Conservation (phyloP, 2,113 vertebrate genomes). For the Daboia siamensis region DNA sequence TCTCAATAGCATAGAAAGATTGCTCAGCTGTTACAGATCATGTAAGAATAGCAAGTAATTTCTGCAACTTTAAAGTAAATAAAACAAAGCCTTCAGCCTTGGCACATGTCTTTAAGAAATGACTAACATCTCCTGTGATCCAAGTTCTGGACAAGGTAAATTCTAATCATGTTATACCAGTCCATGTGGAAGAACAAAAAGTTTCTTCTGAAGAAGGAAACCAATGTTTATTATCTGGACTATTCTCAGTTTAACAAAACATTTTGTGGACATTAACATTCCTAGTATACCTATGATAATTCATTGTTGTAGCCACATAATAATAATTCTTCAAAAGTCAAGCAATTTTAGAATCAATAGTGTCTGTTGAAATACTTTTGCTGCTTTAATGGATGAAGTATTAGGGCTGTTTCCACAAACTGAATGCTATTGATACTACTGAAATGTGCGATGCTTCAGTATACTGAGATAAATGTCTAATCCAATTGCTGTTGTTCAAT, state of each 20-base stretch:
- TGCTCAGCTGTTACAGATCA: constrained; percentile 81
- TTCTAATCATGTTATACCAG: constrained; percentile 46
- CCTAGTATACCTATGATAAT: background rate
- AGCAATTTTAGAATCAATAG: background rate
- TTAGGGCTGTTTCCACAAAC: background rate
- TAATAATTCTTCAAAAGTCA: background rate
- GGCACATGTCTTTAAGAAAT: constrained; percentile 70
- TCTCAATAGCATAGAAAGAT: constrained; percentile 73
- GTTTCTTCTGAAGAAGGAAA: constrained; percentile 8
- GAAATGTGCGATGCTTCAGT: constrained; percentile 35
- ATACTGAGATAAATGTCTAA: constrained; percentile 36
- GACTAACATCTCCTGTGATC: constrained; percentile 73
- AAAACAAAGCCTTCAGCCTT: constrained; percentile 45
- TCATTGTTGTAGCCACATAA: background rate
- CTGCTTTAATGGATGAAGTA: background rate
- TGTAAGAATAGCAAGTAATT: constrained; percentile 77
- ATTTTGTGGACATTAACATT: background rate
- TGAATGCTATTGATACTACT: background rate
- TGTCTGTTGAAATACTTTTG: background rate
- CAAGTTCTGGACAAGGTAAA: constrained; percentile 66
- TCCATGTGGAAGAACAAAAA: constrained; percentile 34
- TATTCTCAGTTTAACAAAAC: background rate
- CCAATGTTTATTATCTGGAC: background rate
- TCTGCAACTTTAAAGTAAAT: constrained; percentile 70
- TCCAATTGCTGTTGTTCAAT: constrained; percentile 69